A percentile compares a stretch with the other conserved stretches of the same genome.
Evolutionary conservation across 2,888 invertebrate genomes (phyloP).

Genomic region (Agriopis marginaria): DNA sequence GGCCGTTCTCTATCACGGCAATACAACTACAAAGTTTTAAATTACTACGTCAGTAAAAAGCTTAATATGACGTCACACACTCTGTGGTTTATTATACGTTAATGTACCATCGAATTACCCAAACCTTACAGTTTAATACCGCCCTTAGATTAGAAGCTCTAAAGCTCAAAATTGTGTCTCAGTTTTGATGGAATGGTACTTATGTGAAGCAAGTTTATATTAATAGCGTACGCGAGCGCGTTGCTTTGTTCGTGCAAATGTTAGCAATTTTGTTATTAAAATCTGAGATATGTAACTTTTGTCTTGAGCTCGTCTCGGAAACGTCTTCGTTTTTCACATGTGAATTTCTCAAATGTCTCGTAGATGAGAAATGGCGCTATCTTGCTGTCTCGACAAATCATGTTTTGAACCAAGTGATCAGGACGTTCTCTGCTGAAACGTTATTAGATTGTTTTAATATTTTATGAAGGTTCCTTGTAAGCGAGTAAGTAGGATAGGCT

Average conservation of each 20-base stretch:
- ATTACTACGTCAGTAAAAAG: slow-evolving; percentile 46
- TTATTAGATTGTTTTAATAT: neutral
- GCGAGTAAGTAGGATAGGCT: neutral
- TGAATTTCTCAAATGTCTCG: slow-evolving; percentile 20
- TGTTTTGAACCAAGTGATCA: slow-evolving; percentile 15
- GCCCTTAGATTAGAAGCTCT: slow-evolving; percentile 4
- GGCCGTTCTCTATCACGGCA: slow-evolving; percentile 26
- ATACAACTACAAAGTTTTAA: slow-evolving; percentile 45
- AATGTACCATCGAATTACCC: slow-evolving; percentile 32
- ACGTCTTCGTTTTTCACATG: slow-evolving; percentile 28
- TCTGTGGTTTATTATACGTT: slow-evolving; percentile 40
- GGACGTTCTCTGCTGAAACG: slow-evolving; percentile 3
- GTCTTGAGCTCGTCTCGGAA: slow-evolving; percentile 23
- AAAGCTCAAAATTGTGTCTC: slow-evolving; percentile 24
- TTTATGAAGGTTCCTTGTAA: neutral
- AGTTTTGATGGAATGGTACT: slow-evolving; percentile 15
- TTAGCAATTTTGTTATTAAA: slow-evolving; percentile 45
- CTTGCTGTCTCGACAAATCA: slow-evolving; percentile 18
- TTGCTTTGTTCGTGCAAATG: slow-evolving; percentile 44
- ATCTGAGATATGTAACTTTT: slow-evolving; percentile 33
- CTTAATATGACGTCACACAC: slow-evolving; percentile 50
- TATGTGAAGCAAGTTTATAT: slow-evolving; percentile 45
- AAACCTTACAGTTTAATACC: slow-evolving; percentile 15
- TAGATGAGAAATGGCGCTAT: slow-evolving; percentile 11
- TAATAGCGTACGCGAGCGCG: slow-evolving; percentile 41